Evolutionary conservation across 2,797 vertebrate species (phyloP).

Genomic region (Sebastes matsubarae): DNA sequence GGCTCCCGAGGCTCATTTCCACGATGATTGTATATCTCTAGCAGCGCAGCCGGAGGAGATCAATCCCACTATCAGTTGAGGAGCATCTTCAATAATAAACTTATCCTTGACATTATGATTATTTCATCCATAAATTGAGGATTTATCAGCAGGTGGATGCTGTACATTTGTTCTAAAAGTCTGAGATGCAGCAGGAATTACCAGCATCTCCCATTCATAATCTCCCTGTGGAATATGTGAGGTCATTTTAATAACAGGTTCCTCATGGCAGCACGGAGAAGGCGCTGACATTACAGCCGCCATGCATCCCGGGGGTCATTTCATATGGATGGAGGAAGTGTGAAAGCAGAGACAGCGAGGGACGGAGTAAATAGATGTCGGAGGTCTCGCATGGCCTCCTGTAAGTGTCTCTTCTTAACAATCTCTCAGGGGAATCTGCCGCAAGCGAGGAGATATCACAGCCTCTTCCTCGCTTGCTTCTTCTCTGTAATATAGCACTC

Average conservation of each 20-base stretch:
- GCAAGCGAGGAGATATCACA: background rate
- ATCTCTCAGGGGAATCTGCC: constrained; percentile 39
- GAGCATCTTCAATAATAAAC: background rate
- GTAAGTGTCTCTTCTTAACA: constrained; percentile 42
- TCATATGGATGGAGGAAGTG: constrained; percentile 47
- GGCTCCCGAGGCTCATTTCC: constrained; percentile 47
- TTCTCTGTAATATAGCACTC: constrained; percentile 1
- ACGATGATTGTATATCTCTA: constrained; percentile 23
- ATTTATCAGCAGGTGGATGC: constrained; percentile 13
- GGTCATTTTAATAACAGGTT: constrained; percentile 47
- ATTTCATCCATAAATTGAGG: background rate
- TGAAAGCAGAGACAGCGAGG: constrained; percentile 46
- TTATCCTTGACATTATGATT: background rate
- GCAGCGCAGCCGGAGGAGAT: constrained; percentile 17
- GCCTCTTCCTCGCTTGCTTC: background rate
- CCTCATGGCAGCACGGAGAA: background rate
- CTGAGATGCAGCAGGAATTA: background rate
- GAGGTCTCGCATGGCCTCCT: constrained; percentile 25
- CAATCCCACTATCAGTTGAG: constrained; percentile 7
- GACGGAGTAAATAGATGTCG: constrained; percentile 17
- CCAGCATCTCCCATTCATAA: constrained; percentile 13
- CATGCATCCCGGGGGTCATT: constrained; percentile 43
- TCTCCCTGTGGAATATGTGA: constrained; percentile 25
- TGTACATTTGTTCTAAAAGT: background rate
- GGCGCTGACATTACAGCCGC: constrained; percentile 38